Evolutionary conservation across 64 coral and sea anemone genomes (phyloP), one percentile per base, ranked within the genome.

Genomic region (Dendrophyllia cribrosa): DNA sequence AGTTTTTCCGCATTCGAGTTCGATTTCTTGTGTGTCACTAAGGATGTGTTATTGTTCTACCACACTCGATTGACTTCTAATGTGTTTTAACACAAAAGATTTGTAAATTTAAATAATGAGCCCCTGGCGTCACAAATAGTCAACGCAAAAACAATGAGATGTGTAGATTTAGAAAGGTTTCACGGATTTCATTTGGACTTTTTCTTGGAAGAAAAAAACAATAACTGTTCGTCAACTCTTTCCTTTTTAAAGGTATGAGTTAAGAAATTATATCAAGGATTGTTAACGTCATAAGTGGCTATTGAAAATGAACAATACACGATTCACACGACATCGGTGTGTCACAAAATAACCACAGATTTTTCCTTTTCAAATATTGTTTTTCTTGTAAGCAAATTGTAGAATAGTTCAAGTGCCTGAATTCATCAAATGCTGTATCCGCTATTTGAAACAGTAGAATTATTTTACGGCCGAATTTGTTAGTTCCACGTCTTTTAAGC

Each of bases 1-100:
- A 80, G 56, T 80, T 80, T 80, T 80, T 80, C 77, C 77, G 77
- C 58, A 61, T 80, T 80, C 55, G 26, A 80, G 12, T 22, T 59
- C 4, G 25, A 80, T 43, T 80, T 80, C 24, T 15, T 15, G 22
- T 79, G 22, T 24, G 51, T 26, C 23, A 34, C 20, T 14, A 47
- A 15, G 58, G 13, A 45, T 62, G 11, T 61, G 1, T 80, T 62
- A 80, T 61, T 80, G 55, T 43, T 44, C 14, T 53, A 24, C 43
- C 58, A 60, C 77, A 17, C 56, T 15, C 61, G 77, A 80, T 7
- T 80, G 19, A 10, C 21, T 61, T 16, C 3, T 43, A 59, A 11
- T 56, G 52, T 16, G 23, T 61, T 25, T 6, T 6, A 22, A 10
- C 21, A 78, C 23, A 51, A 58, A 58, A 14, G 49, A 58, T 14